phyloP scores from a whole-genome alignment of 2,888 invertebrate genomes.

The Agriopis marginaria region DNA sequence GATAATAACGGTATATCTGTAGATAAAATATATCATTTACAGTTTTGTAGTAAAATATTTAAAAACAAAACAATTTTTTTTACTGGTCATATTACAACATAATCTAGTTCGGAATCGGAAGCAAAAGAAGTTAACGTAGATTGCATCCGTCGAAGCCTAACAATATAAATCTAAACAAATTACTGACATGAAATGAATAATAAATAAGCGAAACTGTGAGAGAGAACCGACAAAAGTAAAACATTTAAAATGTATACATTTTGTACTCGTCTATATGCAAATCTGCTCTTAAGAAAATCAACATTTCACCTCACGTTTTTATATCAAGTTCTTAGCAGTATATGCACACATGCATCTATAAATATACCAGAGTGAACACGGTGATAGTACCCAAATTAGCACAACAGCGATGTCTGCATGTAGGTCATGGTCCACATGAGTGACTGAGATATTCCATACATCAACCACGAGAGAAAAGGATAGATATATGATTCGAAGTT shows the following conservation, averaged over 20 bases:
- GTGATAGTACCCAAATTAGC: slow-evolving; percentile 72
- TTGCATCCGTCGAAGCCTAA: too few relatives aligned
- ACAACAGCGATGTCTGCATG: slow-evolving; percentile 63
- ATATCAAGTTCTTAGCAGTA: neutral
- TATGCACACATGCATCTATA: slow-evolving; percentile 25
- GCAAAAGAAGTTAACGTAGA: too few relatives aligned
- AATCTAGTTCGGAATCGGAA: too few relatives aligned
- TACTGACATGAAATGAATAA: too few relatives aligned
- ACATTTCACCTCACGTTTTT: slow-evolving; percentile 11
- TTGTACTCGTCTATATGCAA: slow-evolving; percentile 5
- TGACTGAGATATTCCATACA: slow-evolving; percentile 51
- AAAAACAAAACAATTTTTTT: too few relatives aligned
- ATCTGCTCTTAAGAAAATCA: neutral
- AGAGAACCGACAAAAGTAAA: neutral
- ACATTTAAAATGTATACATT: neutral
- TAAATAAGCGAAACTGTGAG: neutral
- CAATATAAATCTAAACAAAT: too few relatives aligned
- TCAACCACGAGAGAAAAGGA: slow-evolving; percentile 48
- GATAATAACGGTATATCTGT: neutral
- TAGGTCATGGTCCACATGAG: slow-evolving; percentile 72
- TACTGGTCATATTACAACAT: too few relatives aligned
- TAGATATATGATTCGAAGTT: slow-evolving; percentile 31
- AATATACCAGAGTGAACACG: slow-evolving; percentile 33
- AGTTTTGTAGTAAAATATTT: too few relatives aligned
- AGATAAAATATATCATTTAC: neutral